Conservation (phyloP, 2,888 invertebrate species). For the Ectobius pallidus region DNA sequence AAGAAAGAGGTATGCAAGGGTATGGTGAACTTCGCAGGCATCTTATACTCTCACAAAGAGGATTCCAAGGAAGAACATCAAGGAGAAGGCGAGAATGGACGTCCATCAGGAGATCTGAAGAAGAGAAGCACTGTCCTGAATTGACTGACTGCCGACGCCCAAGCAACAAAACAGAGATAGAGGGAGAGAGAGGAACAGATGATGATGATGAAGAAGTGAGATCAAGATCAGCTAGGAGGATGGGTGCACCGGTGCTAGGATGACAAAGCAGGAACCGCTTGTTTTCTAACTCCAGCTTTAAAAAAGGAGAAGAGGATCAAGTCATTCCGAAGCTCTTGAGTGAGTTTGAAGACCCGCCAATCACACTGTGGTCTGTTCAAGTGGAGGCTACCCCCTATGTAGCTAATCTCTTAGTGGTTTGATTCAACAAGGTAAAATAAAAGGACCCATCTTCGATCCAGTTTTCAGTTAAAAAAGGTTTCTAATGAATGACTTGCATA, state of each 20-base stretch:
- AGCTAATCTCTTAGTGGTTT: neutral
- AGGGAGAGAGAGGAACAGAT: constrained; percentile 1
- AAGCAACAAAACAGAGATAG: neutral
- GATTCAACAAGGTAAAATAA: too few species aligned
- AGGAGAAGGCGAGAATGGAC: constrained; percentile 23
- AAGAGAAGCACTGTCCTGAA: constrained; percentile 23
- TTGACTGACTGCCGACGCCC: constrained; percentile 36
- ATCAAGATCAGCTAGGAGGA: neutral
- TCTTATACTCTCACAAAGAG: constrained; percentile 21
- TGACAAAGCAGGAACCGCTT: constrained; percentile 35
- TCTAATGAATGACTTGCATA: too few species aligned
- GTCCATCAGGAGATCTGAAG: constrained; percentile 27
- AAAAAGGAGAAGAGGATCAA: constrained; percentile 23
- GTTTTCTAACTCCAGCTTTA: neutral
- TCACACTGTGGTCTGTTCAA: constrained; percentile 10
- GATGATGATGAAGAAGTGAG: constrained; percentile 1
- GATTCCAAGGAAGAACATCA: constrained; percentile 18
- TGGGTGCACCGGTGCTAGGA: constrained; percentile 27
- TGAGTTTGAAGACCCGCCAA: constrained; percentile 30
- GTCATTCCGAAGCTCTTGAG: neutral
- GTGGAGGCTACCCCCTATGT: constrained; percentile 2
- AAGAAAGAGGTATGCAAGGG: too few species aligned
- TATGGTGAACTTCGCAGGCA: too few species aligned
- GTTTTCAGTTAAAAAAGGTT: too few species aligned
- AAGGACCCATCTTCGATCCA: too few species aligned